Evolutionary conservation across 2,888 invertebrate species (phyloP).

Genomic region (Tillus elongatus): DNA sequence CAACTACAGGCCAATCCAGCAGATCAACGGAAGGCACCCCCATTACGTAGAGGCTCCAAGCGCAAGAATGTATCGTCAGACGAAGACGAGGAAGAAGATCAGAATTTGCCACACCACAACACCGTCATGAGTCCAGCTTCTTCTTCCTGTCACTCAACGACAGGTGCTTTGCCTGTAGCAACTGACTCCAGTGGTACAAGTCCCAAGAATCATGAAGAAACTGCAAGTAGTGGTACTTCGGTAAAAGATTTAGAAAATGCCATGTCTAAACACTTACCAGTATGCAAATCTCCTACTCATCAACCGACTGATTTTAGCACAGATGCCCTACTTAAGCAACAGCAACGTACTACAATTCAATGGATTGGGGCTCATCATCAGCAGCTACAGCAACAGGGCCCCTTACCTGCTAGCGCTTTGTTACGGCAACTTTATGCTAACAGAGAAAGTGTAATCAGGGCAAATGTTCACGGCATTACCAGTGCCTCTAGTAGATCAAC

Average conservation of each 20-base stretch:
- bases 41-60: conserved; percentile 48
- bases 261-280: conserved; percentile 89
- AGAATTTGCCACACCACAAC: conserved; percentile 32
- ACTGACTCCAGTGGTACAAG: conserved; percentile 35
- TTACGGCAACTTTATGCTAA: conserved; percentile 86
- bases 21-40: conserved; percentile 33
- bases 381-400: conserved; percentile 47
- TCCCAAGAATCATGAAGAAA: conserved; percentile 43
- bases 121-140: conserved; percentile 52
- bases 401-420: conserved; percentile 80
- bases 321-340: conserved; percentile 73
- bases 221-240: conserved; percentile 45
- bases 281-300: conserved; percentile 51
- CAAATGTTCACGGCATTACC: conserved; percentile 61
- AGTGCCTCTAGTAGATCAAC: conserved; percentile 37
- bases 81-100: conserved; percentile 45
- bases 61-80: conserved; percentile 51
- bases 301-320: conserved; percentile 82
- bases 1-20: conserved; percentile 40
- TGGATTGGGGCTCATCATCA: conserved; percentile 84
- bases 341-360: conserved; percentile 77
- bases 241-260: conserved; percentile 92
- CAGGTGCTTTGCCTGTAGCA: conserved; percentile 46
- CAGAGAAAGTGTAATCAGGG: conserved; percentile 89
- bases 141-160: conserved; percentile 54